A percentile compares a stretch with the other conserved stretches of the same genome.
These are phyloP conservation scores for Mobula hypostoma DNA, from an alignment of 2,113 vertebrate genomes.

Conservation along the genomic window DNA sequence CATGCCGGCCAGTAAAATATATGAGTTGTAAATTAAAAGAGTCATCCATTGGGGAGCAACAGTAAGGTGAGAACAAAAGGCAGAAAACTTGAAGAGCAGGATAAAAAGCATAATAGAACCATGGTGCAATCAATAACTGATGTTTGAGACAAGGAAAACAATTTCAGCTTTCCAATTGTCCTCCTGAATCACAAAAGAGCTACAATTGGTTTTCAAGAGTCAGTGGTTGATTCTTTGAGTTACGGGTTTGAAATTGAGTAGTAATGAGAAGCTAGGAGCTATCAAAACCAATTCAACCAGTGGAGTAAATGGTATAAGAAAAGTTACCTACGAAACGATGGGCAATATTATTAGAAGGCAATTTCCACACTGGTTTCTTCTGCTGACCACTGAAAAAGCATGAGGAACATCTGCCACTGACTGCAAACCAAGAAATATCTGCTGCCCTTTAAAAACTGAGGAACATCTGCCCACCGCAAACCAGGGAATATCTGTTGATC, in stretches of 20 bases:
- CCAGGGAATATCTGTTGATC: too few species aligned
- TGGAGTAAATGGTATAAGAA: neutral
- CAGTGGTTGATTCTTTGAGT: neutral
- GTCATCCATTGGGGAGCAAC: neutral
- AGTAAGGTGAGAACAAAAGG: neutral
- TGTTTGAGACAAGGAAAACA: neutral
- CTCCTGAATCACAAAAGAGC: neutral
- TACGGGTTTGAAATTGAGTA: neutral
- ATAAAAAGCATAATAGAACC: neutral
- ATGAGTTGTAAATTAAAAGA: neutral
- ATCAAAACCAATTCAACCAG: neutral
- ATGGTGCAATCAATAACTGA: neutral
- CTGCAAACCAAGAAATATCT: neutral
- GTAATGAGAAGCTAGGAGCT: neutral
- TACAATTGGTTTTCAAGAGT: neutral
- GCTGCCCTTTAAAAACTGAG: neutral
- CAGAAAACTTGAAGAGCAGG: neutral
- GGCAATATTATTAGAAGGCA: neutral
- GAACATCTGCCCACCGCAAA: neutral
- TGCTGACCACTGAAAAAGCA: neutral
- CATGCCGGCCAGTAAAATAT: neutral
- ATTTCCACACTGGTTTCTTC: neutral
- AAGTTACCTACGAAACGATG: neutral
- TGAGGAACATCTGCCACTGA: neutral
- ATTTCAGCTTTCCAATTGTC: neutral